These are phyloP conservation scores for Palaemon carinicauda DNA, from an alignment of 1,140 invertebrate genomes.

Conservation along the genomic window DNA sequence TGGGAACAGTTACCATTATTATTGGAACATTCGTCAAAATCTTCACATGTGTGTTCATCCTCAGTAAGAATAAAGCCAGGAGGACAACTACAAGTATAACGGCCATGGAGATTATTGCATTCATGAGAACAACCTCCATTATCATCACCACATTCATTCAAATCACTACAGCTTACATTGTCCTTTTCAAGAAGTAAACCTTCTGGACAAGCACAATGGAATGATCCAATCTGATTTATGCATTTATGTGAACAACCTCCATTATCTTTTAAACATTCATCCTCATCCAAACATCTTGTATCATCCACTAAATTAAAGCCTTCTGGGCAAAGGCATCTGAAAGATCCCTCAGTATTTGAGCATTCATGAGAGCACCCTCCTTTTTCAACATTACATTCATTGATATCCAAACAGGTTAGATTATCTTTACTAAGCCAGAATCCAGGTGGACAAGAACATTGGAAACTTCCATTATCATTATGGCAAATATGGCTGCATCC, in stretches of 20 bases:
- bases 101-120: slow-evolving; percentile 68
- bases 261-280: slow-evolving; percentile 63
- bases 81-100: slow-evolving; percentile 72
- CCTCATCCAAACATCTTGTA: slow-evolving; percentile 69
- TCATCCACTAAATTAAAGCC: slow-evolving; percentile 72
- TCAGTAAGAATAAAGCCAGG: slow-evolving; percentile 42
- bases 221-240: slow-evolving; percentile 59
- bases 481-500: slow-evolving; percentile 65
- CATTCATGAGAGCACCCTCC: slow-evolving; percentile 72
- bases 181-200: slow-evolving; percentile 65
- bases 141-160: slow-evolving; percentile 70
- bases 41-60: slow-evolving; percentile 70
- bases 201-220: slow-evolving; percentile 64
- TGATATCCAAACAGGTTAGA: slow-evolving; percentile 71
- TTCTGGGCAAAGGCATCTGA: slow-evolving; percentile 79
- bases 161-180: slow-evolving; percentile 69
- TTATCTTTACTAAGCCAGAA: slow-evolving; percentile 65
- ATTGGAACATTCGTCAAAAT: slow-evolving; percentile 67
- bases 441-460: slow-evolving; percentile 53
- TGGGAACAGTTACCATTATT: slow-evolving; percentile 61
- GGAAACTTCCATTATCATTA: slow-evolving; percentile 54
- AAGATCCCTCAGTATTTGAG: slow-evolving; percentile 83
- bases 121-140: slow-evolving; percentile 71
- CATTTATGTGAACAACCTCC: slow-evolving; percentile 70
- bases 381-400: slow-evolving; percentile 73